phyloP scores from a whole-genome alignment of 2,888 invertebrate genomes.

The Epirrita christyi region DNA sequence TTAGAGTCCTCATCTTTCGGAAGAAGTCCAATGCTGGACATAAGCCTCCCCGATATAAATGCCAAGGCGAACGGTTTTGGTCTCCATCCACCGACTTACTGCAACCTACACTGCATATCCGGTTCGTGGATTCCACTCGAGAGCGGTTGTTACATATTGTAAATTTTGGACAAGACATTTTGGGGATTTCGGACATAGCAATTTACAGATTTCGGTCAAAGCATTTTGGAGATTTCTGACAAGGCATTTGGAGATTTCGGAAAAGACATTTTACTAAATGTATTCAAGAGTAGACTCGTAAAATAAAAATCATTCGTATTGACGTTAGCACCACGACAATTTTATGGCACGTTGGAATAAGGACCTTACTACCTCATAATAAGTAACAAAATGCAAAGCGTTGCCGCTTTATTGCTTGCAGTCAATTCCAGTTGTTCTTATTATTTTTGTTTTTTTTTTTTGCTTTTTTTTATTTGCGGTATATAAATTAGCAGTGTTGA shows the following conservation, averaged over 20 bases:
- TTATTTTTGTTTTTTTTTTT: constrained; percentile 31
- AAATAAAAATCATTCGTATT: constrained; percentile 40
- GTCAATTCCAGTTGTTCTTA: constrained; percentile 59
- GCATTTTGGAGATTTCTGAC: too few species aligned
- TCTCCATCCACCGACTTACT: too few species aligned
- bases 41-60: too few species aligned
- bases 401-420: constrained; percentile 60
- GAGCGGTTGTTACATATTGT: too few species aligned
- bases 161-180: too few species aligned
- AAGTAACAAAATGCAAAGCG: constrained; percentile 55
- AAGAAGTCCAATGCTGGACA: too few species aligned
- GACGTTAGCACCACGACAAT: constrained; percentile 60
- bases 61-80: too few species aligned
- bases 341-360: constrained; percentile 68
- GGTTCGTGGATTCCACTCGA: too few species aligned
- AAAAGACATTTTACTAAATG: not conserved
- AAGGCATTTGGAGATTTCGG: too few species aligned
- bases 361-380: constrained; percentile 45
- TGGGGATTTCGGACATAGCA: not conserved
- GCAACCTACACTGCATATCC: too few species aligned
- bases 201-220: too few species aligned
- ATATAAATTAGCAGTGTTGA: constrained; percentile 9
- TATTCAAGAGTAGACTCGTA: constrained; percentile 9
- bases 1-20: too few species aligned
- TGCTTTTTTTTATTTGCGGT: constrained; percentile 20